Evolutionary conservation across 2,113 vertebrate genomes (phyloP), one percentile per base, ranked within the genome.

Genomic region (Phycodurus eques): DNA sequence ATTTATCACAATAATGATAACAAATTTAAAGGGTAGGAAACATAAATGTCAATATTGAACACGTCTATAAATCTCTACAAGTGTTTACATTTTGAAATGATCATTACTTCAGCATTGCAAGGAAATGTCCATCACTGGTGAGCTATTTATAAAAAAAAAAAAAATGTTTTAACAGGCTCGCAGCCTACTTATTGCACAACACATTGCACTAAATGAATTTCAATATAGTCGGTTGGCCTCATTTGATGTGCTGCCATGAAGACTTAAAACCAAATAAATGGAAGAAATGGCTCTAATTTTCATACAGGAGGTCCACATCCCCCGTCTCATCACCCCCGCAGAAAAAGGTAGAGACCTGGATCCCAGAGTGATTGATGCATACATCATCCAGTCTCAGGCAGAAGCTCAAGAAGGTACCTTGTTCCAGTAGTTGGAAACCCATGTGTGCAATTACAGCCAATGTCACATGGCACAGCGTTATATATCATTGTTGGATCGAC

Each of bases 281-380:
- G 3, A 68, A 7, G 14, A 67, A 19, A 68, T 20, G 13, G 13
- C 31, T 31, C 3, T 39, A 2, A 56, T 47, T 44, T 47, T 46
- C 22, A 10, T 8, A 61, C 85, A 99, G 97, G 98, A 99, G 76
- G 90, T 77, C 80, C 94, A 98, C 65, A 93, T 98, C 80, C 95
- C 96, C 49, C 96, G 94, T 72, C 81, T 99, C 71, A 95, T 99
- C 81, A 96, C 96, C 8, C 95, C 96, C 15, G 95, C 93, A 43
- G 98, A 98, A 85, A 99, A 99, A 71, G 98, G 98, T 69, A 87
- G 92, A 82, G 98, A 99, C 83, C 89, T 99, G 78, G 98, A 99
- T 88, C 90, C 94, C 59, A 88, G 96, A 43, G 95, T 98, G 69
- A 90, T 94, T 0, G 98, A 99, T n/a, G 90, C 96, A 0, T 99